Base-by-base conservation (phyloP, 92 coral and sea anemone species). In the Ricordea florida region DNA sequence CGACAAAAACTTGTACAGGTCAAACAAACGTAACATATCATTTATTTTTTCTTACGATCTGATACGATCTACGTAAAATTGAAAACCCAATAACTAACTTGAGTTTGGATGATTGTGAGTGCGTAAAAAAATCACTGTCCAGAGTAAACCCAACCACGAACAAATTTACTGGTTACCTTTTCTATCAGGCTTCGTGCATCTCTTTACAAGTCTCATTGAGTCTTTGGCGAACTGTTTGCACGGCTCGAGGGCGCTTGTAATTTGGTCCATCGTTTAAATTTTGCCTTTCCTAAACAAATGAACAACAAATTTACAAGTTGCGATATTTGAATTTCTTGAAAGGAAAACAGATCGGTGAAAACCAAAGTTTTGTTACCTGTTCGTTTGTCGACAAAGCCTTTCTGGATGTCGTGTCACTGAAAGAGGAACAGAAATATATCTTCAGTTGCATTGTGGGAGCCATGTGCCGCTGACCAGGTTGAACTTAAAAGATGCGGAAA, bases 141-240 rank as follows among this genome's bases (percentile, higher is more conserved):
- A n/a, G n/a, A n/a, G n/a, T n/a, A n/a, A n/a, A n/a, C n/a, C n/a
- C n/a, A n/a, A n/a, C n/a, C n/a, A n/a, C n/a, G n/a, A n/a, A n/a
- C n/a, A n/a, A n/a, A n/a, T n/a, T n/a, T 2, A 6, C 10, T 13
- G 27, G 30, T 24, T 72, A 93, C 98, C 98, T 91, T 94, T 94
- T 82, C 98, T 88, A 35, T 94, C 98, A 21, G 98, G 98, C 68
- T 94, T 94, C 69, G 98, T 94, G 42, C 98, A 94, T 73, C 98
- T 92, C 67, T 94, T 94, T 10, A 94, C 98, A 23, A 94, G 87
- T 87, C 98, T 80, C 91, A 94, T 81, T 6, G 98, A 94, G 74
- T 94, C 98, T 67, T 94, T 94, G 49, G 98, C 98, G 85, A 94
- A 94, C 75, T 91, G 93, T 63, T 94, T 94, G 80, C 98, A 94